Evolutionary conservation across 2,797 vertebrate genomes (phyloP), one percentile per base, ranked within the genome.

Genomic region (Anguilla obscura): DNA sequence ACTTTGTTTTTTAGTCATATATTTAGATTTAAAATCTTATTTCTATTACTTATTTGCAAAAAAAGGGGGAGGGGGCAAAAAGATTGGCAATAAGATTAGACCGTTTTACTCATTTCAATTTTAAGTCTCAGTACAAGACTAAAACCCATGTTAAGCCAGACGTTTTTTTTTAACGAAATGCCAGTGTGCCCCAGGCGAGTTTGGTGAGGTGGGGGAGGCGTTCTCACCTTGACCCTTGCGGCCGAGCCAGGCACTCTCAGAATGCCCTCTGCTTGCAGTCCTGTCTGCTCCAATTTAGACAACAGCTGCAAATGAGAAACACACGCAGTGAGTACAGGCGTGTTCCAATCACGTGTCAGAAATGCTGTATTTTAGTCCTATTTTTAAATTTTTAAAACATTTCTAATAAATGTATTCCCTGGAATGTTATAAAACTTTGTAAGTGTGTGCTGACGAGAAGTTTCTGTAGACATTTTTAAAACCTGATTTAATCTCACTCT

Each of bases 251-350:
- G 96, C 30, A 99, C 96, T 86, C 98, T 95, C 7, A 99, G 97
- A 91, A 99, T 99, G 90, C 98, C 98, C 94, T 99, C 98, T 0
- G 97, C 98, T 92, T 99, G 97, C 90, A 99, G 94, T 4, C 98
- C 97, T 0, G 96, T 97, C 93, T 98, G 97, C 88, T 99, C 98
- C 90, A 99, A 96, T 87, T 97, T 96, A 89, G 94, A 95, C 91
- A 99, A 94, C 92, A 99, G 91, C 98, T 99, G 93, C 88, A 93
- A 84, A 87, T 48, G 33, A 56, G 45, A 85, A 40, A 85, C 54
- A 69, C 54, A n/a, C 40, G 36, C 66, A 54, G 36, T 79, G 33
- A 79, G 45, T 45, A 79, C 10, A 21, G 33, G 40, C 33, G 7
- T 40, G 3, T 21, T 79, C 40, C 36, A 79, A 16, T 18, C 36